These are phyloP conservation scores for Mimachlamys varia DNA, from an alignment of 2,888 invertebrate genomes.

Conservation along the genomic window DNA sequence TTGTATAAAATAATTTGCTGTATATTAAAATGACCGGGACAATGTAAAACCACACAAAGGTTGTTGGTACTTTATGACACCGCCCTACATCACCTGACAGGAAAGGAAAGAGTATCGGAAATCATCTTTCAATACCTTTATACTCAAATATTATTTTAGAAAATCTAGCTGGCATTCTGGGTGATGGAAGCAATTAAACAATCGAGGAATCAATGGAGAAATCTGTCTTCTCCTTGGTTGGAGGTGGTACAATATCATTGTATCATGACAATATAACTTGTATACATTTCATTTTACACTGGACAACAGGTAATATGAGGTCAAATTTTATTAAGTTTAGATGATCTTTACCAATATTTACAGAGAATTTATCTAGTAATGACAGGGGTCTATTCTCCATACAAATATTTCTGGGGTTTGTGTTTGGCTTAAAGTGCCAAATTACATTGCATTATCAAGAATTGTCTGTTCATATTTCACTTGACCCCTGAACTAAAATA, in stretches of 20 bases:
- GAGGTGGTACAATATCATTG: not conserved
- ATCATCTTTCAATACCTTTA: not conserved
- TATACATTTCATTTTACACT: slow-evolving; percentile 6
- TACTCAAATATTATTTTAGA: slow-evolving; percentile 15
- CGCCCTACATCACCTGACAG: not conserved
- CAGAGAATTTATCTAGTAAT: not conserved
- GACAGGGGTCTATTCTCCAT: not conserved
- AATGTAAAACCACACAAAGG: not conserved
- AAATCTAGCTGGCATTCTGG: not conserved
- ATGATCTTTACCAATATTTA: not conserved
- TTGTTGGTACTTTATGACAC: not conserved
- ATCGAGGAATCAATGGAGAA: not conserved
- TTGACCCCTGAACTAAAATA: not conserved
- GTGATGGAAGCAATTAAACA: slow-evolving; percentile 7
- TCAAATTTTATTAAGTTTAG: not conserved
- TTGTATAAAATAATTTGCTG: not conserved
- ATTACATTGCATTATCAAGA: not conserved
- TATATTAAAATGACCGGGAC: not conserved
- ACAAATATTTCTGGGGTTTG: not conserved
- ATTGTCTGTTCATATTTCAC: not conserved
- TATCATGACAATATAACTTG: not conserved
- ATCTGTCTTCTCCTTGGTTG: not conserved
- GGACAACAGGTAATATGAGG: slow-evolving; percentile 9
- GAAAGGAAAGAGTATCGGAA: not conserved
- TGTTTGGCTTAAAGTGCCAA: not conserved